phyloP scores from a whole-genome alignment of 2,797 vertebrate genomes.

The Acanthurus leucopareius region DNA sequence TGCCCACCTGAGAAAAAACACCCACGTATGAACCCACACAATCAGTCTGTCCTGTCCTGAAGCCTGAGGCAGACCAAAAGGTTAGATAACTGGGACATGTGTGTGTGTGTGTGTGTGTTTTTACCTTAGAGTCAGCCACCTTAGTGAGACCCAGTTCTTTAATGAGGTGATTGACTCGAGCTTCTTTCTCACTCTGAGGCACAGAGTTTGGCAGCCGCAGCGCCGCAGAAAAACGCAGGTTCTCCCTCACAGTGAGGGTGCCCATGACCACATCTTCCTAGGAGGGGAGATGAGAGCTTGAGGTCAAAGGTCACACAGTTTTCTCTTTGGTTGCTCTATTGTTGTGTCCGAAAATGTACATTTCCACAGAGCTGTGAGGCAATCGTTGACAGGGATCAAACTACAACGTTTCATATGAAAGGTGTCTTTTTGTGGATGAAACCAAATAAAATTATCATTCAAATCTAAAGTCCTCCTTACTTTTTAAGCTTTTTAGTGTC shows the following conservation, averaged over 20 bases:
- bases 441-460: neutral
- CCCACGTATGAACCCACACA: neutral
- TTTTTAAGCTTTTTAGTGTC: too few relatives aligned
- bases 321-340: neutral
- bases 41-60: neutral
- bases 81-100: neutral
- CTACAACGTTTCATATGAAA: too few relatives aligned
- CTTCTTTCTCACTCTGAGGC: conserved; percentile 87
- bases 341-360: neutral
- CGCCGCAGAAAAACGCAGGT: conserved; percentile 95
- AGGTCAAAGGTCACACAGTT: conserved; percentile 33
- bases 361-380: neutral
- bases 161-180: conserved; percentile 89
- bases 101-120: neutral
- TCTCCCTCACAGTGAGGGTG: conserved; percentile 95
- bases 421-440: too few relatives aligned
- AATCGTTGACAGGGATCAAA: neutral
- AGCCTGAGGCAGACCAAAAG: neutral
- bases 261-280: conserved; percentile 98
- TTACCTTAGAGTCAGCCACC: conserved; percentile 94
- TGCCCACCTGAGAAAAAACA: conserved; percentile 88
- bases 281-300: neutral
- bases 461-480: neutral
- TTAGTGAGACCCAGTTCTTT: conserved; percentile 91
- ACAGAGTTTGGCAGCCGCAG: conserved; percentile 90